phyloP scores from a whole-genome alignment of 2,888 invertebrate species.

The Bimastos eiseni region DNA sequence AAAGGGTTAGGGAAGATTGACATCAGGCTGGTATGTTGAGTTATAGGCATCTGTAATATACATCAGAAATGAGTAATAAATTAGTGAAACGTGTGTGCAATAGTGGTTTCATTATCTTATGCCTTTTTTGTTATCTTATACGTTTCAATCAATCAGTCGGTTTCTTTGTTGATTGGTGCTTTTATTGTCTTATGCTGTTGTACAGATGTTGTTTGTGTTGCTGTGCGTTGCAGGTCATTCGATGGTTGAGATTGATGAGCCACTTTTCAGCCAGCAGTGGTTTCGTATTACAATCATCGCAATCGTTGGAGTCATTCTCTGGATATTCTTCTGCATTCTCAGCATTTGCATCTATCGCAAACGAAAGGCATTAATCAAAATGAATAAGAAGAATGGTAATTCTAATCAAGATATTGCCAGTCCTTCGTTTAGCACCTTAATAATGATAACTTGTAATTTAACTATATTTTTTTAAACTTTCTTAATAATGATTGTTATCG shows the following conservation, averaged over 20 bases:
- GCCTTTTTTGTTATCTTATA: too few species aligned
- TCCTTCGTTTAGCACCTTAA: neutral
- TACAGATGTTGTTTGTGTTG: neutral
- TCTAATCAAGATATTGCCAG: neutral
- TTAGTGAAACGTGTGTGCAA: neutral
- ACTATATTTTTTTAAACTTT: too few species aligned
- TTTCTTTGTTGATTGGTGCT: neutral
- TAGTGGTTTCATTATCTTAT: neutral
- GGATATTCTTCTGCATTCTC: slow-evolving; percentile 44
- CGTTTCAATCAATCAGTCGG: too few species aligned
- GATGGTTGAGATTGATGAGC: neutral
- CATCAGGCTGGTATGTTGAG: neutral
- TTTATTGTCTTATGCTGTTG: neutral
- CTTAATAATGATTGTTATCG: neutral
- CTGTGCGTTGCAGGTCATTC: neutral
- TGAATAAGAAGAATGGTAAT: slow-evolving; percentile 7
- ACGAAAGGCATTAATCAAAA: slow-evolving; percentile 17
- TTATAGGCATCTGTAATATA: neutral
- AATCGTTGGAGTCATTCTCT: slow-evolving; percentile 43
- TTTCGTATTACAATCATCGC: slow-evolving; percentile 45
- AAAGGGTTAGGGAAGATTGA: neutral
- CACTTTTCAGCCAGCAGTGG: slow-evolving; percentile 41
- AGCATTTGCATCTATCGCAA: slow-evolving; percentile 49
- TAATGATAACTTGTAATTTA: too few species aligned
- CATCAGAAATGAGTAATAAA: neutral